Percentiles rank a stretch among this genome's conserved stretches.
These are phyloP conservation scores for Alligator mississippiensis DNA, from an alignment of 2,113 vertebrate species.

Conservation along the genomic window DNA sequence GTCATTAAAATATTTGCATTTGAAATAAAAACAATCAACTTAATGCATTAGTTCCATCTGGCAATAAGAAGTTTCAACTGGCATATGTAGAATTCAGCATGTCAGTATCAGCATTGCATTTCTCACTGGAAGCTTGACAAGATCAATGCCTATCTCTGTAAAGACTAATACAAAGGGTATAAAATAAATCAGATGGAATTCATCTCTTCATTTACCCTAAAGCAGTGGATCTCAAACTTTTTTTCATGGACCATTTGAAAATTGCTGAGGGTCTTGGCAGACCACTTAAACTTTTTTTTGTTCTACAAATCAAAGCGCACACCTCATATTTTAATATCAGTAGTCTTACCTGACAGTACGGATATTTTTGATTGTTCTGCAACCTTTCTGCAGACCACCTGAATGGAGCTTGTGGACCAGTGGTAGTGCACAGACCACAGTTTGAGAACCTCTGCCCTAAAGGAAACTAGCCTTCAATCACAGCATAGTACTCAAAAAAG, in stretches of 20 bases:
- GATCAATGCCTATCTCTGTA: neutral
- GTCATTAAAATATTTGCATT: slow-evolving; percentile 60
- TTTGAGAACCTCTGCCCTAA: neutral
- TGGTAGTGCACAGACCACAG: no score
- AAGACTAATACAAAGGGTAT: neutral
- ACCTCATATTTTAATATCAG: no score
- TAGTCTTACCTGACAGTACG: no score
- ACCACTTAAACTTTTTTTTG: no score
- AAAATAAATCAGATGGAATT: slow-evolving; percentile 37
- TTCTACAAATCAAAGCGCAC: no score
- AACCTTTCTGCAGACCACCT: no score
- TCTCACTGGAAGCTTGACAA: slow-evolving; percentile 27
- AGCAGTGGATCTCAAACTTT: no score
- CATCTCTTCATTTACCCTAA: slow-evolving; percentile 6
- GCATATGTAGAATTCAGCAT: neutral
- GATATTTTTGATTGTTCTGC: no score
- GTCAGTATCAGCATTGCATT: neutral
- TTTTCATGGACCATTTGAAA: no score
- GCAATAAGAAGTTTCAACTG: slow-evolving; percentile 30
- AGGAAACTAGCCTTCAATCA: neutral
- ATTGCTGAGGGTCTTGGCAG: no score
- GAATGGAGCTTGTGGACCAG: no score
- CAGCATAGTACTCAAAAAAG: neutral
- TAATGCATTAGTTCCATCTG: slow-evolving; percentile 44
- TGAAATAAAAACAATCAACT: slow-evolving; percentile 38